Evolutionary conservation across 2,113 vertebrate species (phyloP).

Genomic region (Myxocyprinus asiaticus): DNA sequence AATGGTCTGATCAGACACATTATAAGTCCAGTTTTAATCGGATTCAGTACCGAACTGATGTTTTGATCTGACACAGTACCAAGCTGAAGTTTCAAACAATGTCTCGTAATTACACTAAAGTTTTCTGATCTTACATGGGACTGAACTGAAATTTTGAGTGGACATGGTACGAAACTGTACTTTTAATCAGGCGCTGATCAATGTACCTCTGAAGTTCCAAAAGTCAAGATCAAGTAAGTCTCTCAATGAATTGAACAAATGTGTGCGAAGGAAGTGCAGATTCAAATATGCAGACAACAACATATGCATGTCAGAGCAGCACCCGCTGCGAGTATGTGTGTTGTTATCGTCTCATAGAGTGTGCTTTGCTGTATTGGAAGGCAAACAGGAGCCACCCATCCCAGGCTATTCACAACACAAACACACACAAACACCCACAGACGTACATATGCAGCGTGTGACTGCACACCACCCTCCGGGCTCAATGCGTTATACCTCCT

Average conservation of each 20-base stretch:
- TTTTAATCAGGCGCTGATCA: no score
- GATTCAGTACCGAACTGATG: no score
- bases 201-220: no score
- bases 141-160: no score
- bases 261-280: background rate
- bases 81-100: no score
- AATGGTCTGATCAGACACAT: background rate
- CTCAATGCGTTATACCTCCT: conserved; percentile 2
- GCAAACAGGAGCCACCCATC: conserved; percentile 37
- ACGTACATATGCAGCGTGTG: conserved; percentile 22
- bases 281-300: background rate
- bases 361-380: conserved; percentile 43
- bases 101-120: no score
- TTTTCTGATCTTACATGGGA: no score
- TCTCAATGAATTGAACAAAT: no score
- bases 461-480: conserved; percentile 32
- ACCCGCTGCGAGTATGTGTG: conserved; percentile 20
- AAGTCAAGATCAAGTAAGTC: no score
- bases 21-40: background rate
- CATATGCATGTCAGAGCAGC: conserved; percentile 31
- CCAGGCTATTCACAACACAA: conserved; percentile 46
- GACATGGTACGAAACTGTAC: no score
- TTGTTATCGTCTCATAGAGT: conserved; percentile 14
- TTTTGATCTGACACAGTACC: no score
- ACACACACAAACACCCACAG: background rate